phyloP scores from a whole-genome alignment of 2,888 invertebrate genomes.

The Eubasilissa splendida region DNA sequence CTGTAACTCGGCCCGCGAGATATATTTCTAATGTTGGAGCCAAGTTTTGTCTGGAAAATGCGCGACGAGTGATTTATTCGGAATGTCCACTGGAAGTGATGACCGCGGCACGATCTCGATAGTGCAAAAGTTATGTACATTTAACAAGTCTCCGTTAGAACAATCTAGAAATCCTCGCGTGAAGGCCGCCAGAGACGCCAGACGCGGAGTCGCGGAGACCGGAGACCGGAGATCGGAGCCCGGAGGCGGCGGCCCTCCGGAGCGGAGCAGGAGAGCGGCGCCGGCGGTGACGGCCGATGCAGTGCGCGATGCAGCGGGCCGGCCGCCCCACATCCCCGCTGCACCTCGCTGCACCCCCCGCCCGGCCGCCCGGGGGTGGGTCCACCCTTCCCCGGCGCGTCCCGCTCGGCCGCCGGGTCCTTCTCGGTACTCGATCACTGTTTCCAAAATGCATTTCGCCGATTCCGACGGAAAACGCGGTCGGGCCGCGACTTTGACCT shows the following conservation, averaged over 20 bases:
- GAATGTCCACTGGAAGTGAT: no score
- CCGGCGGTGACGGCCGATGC: conserved; percentile 21
- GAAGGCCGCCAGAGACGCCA: no score
- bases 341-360: conserved; percentile 63
- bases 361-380: conserved; percentile 65
- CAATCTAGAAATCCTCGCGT: no score
- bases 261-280: neutral
- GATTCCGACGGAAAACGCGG: neutral
- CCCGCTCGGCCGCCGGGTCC: conserved; percentile 11
- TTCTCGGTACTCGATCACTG: neutral
- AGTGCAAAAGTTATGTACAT: no score
- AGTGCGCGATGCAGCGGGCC: conserved; percentile 32
- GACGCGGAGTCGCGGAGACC: no score
- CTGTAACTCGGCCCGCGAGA: conserved; percentile 9
- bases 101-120: no score
- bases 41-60: no score
- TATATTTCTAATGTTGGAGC: neutral
- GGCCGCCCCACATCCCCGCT: conserved; percentile 71
- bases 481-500: neutral
- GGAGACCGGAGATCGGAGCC: conserved; percentile 6
- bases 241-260: neutral
- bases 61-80: no score
- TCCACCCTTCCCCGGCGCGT: neutral
- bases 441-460: conserved; percentile 5
- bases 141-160: no score